phyloP scores from a whole-genome alignment of 1,140 invertebrate species.

The Periplaneta americana region DNA sequence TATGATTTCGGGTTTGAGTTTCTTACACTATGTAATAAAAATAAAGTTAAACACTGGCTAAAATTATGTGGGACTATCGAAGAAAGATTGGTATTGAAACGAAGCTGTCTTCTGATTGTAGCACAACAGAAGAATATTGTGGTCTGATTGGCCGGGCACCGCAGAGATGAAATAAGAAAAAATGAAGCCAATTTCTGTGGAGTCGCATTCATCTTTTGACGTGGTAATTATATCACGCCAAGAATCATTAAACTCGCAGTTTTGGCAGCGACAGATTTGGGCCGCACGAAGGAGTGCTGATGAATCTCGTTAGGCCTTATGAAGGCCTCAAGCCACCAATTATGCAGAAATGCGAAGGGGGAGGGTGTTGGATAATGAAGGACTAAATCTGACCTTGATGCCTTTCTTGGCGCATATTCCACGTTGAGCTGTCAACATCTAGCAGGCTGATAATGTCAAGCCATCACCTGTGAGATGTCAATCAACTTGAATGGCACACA shows the following conservation, averaged over 20 bases:
- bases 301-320: background rate
- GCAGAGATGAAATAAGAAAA: background rate
- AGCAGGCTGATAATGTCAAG: background rate
- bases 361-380: background rate
- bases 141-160: background rate
- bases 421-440: background rate
- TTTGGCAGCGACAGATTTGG: background rate
- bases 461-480: background rate
- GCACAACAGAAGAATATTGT: background rate
- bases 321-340: background rate
- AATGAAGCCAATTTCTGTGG: background rate
- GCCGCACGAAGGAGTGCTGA: background rate
- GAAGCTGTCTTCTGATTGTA: background rate
- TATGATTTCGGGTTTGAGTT: no score
- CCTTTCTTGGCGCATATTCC: background rate
- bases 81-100: no score
- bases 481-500: background rate
- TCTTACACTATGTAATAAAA: no score
- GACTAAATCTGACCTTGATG: background rate
- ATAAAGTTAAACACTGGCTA: no score
- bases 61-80: no score
- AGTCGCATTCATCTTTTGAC: background rate
- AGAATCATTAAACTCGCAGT: background rate
- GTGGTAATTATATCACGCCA: background rate
- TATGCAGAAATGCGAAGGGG: background rate